phyloP scores from a whole-genome alignment of 2,113 vertebrate genomes.

The Rhinoderma darwinii region DNA sequence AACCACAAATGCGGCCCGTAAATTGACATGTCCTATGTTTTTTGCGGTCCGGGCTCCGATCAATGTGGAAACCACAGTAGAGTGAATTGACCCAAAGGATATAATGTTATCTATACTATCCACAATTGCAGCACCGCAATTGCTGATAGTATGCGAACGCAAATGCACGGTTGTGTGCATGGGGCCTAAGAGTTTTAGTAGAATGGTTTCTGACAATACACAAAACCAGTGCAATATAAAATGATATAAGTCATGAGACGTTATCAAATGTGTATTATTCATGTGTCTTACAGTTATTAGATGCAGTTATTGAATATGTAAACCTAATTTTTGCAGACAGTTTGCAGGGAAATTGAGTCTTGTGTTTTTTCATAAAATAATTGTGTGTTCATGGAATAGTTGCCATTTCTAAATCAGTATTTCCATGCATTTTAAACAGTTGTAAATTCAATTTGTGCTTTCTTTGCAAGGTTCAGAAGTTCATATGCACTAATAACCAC shows the following conservation, averaged over 20 bases:
- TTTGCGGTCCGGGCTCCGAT: too few relatives aligned
- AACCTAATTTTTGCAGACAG: slow-evolving; percentile 17
- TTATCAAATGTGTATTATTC: background rate
- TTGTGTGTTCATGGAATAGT: slow-evolving; percentile 16
- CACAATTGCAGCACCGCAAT: too few relatives aligned
- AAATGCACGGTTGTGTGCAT: too few relatives aligned
- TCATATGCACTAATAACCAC: slow-evolving; percentile 43
- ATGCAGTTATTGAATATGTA: background rate
- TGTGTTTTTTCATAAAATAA: slow-evolving; percentile 2
- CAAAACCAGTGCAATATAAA: background rate
- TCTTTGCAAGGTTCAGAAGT: slow-evolving; percentile 47
- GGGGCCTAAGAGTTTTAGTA: too few relatives aligned
- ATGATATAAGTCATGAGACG: background rate
- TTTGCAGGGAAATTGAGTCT: background rate
- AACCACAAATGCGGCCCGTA: too few relatives aligned
- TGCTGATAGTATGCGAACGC: too few relatives aligned
- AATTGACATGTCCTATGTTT: too few relatives aligned
- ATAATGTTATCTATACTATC: too few relatives aligned
- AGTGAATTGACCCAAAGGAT: too few relatives aligned
- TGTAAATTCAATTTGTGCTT: slow-evolving; percentile 44
- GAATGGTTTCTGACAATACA: background rate
- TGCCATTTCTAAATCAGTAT: slow-evolving; percentile 23
- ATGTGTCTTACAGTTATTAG: background rate
- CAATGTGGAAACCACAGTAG: too few relatives aligned
- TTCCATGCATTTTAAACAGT: slow-evolving; percentile 38